Evolutionary conservation across 2,888 invertebrate species (phyloP), one percentile per base, ranked within the genome.

Genomic region (Chorisops tibialis): DNA sequence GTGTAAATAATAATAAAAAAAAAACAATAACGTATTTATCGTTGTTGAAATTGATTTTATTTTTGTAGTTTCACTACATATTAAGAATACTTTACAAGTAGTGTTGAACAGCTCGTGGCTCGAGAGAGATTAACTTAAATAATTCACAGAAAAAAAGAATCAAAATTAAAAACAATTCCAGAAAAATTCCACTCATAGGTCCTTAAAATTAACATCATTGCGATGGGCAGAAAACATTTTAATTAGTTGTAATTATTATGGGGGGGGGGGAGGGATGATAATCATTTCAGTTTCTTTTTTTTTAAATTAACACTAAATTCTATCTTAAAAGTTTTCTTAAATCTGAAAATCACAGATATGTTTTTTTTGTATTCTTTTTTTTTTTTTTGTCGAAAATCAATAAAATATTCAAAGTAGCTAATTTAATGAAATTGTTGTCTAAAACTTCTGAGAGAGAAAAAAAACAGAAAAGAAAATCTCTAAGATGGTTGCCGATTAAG

Each of bases 401-500:
- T 30, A 30, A 30, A 30, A 30, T 30, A 2, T 12, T 50, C 21
- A 39, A 39, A 24, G 21, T 39, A 52, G 21, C 43, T 41, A 11
- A 16, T 56, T 56, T 12, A 39, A 19, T 38, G 19, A 54, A 30
- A 41, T 52, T 52, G 11, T 41, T 56, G 39, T 22, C 35, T 50
- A 18, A 21, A n/a, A 38, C 19, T 7, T 52, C 37, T 35, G 18
- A 16, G n/a, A 47, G 18, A 47, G 21, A 12, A 11, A 6, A 3
- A 47, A 16, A 47, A 47, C 47, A 39, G 22, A n/a, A n/a, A 12
- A 18, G 48, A 35, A 3, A 16, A 14, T 3, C 39, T 16, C 38
- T 62, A 63, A 38, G 49, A 30, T 35, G 49, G 56, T 54, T 65
- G 56, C 60, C 74, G 75, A 67, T 78, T 77, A 0, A 79, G 71